Conservation (phyloP, 2,113 vertebrate species). For the Otolemur garnettii region DNA sequence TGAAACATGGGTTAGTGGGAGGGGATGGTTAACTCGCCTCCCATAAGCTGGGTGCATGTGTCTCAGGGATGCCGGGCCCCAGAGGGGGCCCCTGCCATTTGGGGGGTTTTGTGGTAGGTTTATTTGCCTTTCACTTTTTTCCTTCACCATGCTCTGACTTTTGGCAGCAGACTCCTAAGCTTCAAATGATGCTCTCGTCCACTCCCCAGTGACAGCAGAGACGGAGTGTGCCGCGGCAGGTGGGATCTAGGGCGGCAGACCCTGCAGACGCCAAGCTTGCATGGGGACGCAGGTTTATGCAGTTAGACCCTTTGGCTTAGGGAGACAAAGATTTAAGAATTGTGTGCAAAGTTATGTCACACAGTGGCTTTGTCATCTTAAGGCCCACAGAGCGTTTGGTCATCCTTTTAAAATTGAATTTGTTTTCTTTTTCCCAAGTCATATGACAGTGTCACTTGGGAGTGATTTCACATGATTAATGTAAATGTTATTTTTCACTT, state of each 20-base stretch:
- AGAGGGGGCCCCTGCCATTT: background rate
- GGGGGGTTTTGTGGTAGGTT: background rate
- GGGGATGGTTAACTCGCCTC: background rate
- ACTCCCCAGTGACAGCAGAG: background rate
- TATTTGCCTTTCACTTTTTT: background rate
- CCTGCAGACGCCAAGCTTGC: background rate
- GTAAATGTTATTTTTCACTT: background rate
- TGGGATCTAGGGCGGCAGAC: background rate
- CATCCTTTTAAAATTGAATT: constrained; percentile 31
- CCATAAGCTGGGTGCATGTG: background rate
- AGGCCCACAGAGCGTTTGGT: background rate
- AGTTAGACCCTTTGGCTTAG: constrained; percentile 1
- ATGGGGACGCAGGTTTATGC: background rate
- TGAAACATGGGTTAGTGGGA: background rate
- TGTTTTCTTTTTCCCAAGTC: constrained; percentile 42
- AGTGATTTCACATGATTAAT: constrained; percentile 20
- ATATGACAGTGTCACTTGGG: background rate
- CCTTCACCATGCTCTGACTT: background rate
- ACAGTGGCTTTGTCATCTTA: background rate
- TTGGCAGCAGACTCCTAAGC: background rate
- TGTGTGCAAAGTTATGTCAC: background rate
- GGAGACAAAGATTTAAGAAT: constrained; percentile 43
- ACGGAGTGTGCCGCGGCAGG: background rate
- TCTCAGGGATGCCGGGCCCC: too few species aligned
- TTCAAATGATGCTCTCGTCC: background rate